Evolutionary conservation across 2,113 vertebrate genomes (phyloP), one percentile per base, ranked within the genome.

Genomic region (Ameiurus melas): DNA sequence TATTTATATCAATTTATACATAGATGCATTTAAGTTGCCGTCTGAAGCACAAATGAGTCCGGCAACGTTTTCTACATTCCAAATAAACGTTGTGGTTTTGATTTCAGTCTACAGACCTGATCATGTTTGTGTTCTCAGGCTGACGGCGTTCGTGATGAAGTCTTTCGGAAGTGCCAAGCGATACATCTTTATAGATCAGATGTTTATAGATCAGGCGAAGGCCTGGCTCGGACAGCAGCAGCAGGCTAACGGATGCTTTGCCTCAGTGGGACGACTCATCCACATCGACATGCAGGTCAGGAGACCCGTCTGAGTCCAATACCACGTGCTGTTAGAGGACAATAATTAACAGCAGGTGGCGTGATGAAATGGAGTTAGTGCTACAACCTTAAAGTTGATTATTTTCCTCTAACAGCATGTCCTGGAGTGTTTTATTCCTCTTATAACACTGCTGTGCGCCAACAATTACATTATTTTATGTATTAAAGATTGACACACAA

Each of bases 71-170:
- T 71, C 5, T 36, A 36, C 33, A 36, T 71, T 20, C 43, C 7
- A 55, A 33, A 14, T 33, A n/a, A 33, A 33, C 3, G 12, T 36
- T 55, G 77, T 80, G 7, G 27, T 22, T 82, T 33, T 58, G 7
- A 19, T 30, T 81, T 57, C 36, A 22, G 71, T 4, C 20, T 75
- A 9, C 71, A 47, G 20, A 47, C 73, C 25, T 10, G 8, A 20
- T 20, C 19, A 25, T 80, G 0, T 85, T 14, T 88, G 13, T 89
- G 13, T 89, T 14, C 4, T 5, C 70, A 97, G 97, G 97, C 89
- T 98, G 90, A 98, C 97, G 30, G 91, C 97, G 0, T 98, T 97
- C 89, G 97, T 98, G 90, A 95, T 96, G 91, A 97, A 97, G 93
- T 97, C 96, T 70, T 98, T 97, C 51, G 93, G 91, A 2, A 94